Conservation (phyloP, 2,113 vertebrate genomes). For the Mystacornis crossleyi region DNA sequence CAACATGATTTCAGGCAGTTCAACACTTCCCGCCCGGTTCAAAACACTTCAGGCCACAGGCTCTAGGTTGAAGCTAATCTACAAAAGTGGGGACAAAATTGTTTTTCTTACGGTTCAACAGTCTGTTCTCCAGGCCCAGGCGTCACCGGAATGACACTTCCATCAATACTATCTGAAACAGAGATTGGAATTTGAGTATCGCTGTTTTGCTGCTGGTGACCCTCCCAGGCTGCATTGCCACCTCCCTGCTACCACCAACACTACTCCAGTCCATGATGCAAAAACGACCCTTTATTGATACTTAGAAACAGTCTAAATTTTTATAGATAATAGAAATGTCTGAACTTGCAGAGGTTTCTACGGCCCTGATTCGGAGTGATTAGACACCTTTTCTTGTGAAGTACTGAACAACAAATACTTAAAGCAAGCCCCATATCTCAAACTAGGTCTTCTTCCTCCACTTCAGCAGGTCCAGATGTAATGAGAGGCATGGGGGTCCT, state of each 20-base stretch:
- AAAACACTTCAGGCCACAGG: not conserved
- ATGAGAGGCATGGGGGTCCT: not conserved
- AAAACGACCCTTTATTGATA: not conserved
- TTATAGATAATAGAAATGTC: not conserved
- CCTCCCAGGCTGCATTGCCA: not conserved
- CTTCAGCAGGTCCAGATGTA: not conserved
- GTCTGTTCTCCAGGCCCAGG: slow-evolving; percentile 80
- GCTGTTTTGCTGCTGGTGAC: not conserved
- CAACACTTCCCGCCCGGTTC: not conserved
- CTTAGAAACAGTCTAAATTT: not conserved
- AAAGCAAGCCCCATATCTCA: not conserved
- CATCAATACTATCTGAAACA: slow-evolving; percentile 81
- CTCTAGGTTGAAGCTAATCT: not conserved
- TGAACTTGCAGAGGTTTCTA: not conserved
- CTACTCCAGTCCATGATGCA: not conserved
- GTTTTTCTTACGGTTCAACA: slow-evolving; percentile 86
- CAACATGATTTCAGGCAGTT: not conserved
- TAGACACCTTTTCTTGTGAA: not conserved
- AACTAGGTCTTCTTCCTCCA: not conserved
- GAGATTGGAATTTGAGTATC: not conserved
- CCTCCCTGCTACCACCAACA: not conserved
- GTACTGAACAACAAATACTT: not conserved
- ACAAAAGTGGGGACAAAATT: not conserved
- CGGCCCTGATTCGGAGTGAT: not conserved
- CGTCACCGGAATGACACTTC: slow-evolving; percentile 70